phyloP scores from a whole-genome alignment of 2,113 vertebrate species.

The Psittacus erithacus region DNA sequence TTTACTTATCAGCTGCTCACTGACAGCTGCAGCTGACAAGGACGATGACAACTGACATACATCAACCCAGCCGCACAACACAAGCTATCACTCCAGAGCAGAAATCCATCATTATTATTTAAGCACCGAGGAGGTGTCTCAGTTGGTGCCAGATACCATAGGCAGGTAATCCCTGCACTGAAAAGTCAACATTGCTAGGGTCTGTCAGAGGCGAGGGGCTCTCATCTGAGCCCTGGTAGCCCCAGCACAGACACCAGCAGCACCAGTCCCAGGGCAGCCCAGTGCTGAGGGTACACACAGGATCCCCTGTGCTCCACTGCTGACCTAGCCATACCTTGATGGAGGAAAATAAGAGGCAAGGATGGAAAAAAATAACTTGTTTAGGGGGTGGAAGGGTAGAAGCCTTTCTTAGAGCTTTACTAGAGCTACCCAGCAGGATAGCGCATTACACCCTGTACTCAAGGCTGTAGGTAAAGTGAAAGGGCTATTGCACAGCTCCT shows the following conservation, averaged over 20 bases:
- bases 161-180: background rate
- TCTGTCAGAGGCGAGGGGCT: fast-evolving
- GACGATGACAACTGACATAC: constrained; percentile 52
- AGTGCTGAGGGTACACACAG: fast-evolving
- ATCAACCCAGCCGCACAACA: constrained; percentile 10
- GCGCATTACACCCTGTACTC: background rate
- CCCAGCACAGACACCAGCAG: background rate
- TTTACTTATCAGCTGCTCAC: constrained; percentile 33
- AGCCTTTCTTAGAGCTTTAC: background rate
- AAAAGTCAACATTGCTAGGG: background rate
- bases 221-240: background rate
- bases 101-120: constrained; percentile 36
- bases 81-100: constrained; percentile 17
- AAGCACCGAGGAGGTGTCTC: background rate
- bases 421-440: background rate
- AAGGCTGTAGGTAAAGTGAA: background rate
- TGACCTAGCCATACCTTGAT: background rate
- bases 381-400: background rate
- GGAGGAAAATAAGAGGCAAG: background rate
- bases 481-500: background rate
- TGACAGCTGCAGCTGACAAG: constrained; percentile 40
- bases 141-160: fast-evolving
- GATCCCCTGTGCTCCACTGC: background rate
- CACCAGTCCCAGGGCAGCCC: background rate
- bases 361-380: background rate